Conservation (phyloP, 2,888 invertebrate genomes). For the Callyntrura guangdongensis region DNA sequence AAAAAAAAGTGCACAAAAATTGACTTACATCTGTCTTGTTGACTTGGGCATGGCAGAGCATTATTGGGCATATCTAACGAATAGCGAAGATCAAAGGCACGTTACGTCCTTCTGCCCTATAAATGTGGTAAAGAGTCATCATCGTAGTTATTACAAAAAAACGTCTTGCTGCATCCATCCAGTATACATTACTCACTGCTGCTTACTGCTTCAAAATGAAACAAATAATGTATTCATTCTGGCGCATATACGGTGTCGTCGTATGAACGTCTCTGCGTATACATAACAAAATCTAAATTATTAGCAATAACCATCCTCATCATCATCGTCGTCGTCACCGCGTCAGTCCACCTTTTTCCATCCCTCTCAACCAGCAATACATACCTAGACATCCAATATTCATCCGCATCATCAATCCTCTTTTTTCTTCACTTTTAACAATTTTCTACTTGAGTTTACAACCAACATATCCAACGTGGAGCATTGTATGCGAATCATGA, state of each 20-base stretch:
- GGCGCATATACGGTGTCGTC: too few relatives aligned
- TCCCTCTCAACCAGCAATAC: neutral
- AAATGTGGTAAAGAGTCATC: slow-evolving; percentile 36
- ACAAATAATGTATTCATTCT: too few relatives aligned
- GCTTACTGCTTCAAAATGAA: too few relatives aligned
- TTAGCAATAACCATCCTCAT: slow-evolving; percentile 48
- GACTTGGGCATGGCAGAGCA: slow-evolving; percentile 46
- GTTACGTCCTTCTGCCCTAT: slow-evolving; percentile 58
- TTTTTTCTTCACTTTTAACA: slow-evolving; percentile 60
- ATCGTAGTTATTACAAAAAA: neutral
- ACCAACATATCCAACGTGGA: neutral
- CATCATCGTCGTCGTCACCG: neutral
- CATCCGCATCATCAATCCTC: slow-evolving; percentile 74
- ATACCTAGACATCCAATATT: slow-evolving; percentile 6
- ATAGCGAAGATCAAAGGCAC: slow-evolving; percentile 15
- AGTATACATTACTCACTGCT: too few relatives aligned
- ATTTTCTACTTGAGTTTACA: slow-evolving; percentile 47
- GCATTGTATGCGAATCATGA: neutral
- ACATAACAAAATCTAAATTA: slow-evolving; percentile 44
- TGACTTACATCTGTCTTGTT: slow-evolving; percentile 52
- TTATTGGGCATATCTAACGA: neutral
- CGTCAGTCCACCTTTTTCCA: slow-evolving; percentile 36
- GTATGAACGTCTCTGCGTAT: neutral
- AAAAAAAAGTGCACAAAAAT: slow-evolving; percentile 62
- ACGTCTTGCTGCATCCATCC: too few relatives aligned